phyloP scores from a whole-genome alignment of 2,113 vertebrate genomes.

The Gracilinanus agilis region DNA sequence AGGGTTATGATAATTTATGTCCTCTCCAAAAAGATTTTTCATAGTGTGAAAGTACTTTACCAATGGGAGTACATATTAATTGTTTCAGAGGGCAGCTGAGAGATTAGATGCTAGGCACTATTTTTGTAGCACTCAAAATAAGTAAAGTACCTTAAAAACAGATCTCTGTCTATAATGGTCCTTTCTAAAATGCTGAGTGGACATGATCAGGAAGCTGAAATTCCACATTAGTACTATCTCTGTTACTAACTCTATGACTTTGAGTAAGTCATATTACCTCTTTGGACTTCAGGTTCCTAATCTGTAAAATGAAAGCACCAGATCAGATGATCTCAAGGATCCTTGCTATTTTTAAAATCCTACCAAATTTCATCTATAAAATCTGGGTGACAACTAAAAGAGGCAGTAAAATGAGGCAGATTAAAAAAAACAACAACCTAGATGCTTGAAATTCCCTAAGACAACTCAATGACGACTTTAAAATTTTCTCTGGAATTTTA shows the following conservation, averaged over 20 bases:
- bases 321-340: neutral
- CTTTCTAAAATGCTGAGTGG: neutral
- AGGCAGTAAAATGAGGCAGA: neutral
- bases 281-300: neutral
- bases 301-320: slow-evolving; percentile 19
- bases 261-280: neutral
- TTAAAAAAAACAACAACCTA: neutral
- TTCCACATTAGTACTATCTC: neutral
- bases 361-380: neutral
- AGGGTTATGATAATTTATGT: slow-evolving; percentile 75
- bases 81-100: slow-evolving; percentile 61
- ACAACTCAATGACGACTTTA: neutral
- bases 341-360: too few species aligned
- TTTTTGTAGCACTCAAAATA: slow-evolving; percentile 49
- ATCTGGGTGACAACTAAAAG: neutral
- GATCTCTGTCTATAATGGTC: neutral
- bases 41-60: slow-evolving; percentile 63
- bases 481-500: neutral
- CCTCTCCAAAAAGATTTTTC: slow-evolving; percentile 62
- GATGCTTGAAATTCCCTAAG: neutral
- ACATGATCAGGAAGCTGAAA: neutral
- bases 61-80: slow-evolving; percentile 64
- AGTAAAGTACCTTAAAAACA: slow-evolving; percentile 5
- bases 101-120: slow-evolving; percentile 54
- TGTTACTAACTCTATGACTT: neutral